Evolutionary conservation across 2,797 vertebrate genomes (phyloP).

Genomic region (Arnoldichthys spilopterus): DNA sequence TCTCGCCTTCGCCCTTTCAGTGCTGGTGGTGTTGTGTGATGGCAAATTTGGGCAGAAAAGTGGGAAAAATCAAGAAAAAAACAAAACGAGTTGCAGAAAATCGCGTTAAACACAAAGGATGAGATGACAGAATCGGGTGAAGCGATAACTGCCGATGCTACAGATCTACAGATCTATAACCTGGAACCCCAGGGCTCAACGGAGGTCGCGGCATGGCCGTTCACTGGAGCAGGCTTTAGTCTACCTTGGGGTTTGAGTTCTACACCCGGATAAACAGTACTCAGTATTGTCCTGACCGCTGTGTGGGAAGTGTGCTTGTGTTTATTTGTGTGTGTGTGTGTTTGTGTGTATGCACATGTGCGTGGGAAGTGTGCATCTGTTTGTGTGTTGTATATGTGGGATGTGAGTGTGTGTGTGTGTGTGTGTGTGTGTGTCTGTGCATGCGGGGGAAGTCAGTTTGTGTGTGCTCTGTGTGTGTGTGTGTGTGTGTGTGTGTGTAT

Average conservation of each 20-base stretch:
- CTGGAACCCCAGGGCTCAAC: slow-evolving; percentile 13
- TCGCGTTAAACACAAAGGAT: too few species aligned
- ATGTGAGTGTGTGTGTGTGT: too few species aligned
- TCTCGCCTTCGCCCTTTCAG: too few species aligned
- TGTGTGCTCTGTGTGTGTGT: slow-evolving; percentile 27
- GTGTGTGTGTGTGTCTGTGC: too few species aligned
- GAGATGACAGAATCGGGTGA: too few species aligned
- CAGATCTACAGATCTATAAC: too few species aligned
- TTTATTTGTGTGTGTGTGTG: background rate
- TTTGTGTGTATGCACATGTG: background rate
- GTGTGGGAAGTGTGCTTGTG: slow-evolving; percentile 10
- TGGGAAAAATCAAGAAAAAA: too few species aligned
- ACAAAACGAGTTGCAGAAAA: too few species aligned
- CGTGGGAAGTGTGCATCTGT: slow-evolving; percentile 16
- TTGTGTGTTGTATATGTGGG: background rate
- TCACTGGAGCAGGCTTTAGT: background rate
- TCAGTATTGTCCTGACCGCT: slow-evolving; percentile 4
- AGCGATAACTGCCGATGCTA: too few species aligned
- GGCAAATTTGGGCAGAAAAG: too few species aligned
- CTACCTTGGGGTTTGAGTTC: background rate
- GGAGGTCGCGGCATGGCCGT: background rate
- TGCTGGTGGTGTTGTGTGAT: too few species aligned
- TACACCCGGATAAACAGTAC: background rate
- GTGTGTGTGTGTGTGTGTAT: slow-evolving; percentile 6
- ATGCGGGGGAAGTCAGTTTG: background rate